Evolutionary conservation across 2,113 vertebrate genomes (phyloP).

Genomic region (Chinchilla lanigera): DNA sequence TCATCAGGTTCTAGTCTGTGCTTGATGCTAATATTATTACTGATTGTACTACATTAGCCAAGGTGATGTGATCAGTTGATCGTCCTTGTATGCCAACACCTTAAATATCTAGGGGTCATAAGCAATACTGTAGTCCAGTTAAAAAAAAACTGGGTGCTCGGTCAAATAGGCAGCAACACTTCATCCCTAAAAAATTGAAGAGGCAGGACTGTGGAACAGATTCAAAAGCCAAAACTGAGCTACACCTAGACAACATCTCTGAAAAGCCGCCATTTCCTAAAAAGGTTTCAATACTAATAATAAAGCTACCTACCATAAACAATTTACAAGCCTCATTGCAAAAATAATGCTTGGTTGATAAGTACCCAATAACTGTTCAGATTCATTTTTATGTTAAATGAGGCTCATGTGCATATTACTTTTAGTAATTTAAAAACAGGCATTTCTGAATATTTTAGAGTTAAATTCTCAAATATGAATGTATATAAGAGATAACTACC

Average conservation of each 20-base stretch:
- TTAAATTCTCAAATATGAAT: background rate
- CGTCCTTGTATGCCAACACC: background rate
- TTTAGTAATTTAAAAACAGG: background rate
- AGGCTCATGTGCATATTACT: background rate
- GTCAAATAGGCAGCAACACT: background rate
- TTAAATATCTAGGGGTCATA: background rate
- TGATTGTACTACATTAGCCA: background rate
- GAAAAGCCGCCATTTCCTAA: background rate
- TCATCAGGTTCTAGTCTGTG: background rate
- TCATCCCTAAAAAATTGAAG: background rate
- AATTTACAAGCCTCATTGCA: background rate
- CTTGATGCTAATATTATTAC: background rate
- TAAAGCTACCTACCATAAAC: background rate
- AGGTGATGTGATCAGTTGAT: background rate
- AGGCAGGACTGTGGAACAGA: background rate
- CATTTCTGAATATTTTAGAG: conserved; percentile 18
- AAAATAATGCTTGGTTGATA: background rate
- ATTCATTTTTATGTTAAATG: background rate
- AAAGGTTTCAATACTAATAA: background rate
- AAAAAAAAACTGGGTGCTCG: background rate
- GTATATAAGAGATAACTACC: background rate
- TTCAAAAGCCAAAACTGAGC: background rate
- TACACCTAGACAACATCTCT: background rate
- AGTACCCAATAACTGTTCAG: background rate
- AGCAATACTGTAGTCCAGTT: background rate